phyloP scores from a whole-genome alignment of 2,888 invertebrate genomes.

The Scrobipalpa atriplicella region DNA sequence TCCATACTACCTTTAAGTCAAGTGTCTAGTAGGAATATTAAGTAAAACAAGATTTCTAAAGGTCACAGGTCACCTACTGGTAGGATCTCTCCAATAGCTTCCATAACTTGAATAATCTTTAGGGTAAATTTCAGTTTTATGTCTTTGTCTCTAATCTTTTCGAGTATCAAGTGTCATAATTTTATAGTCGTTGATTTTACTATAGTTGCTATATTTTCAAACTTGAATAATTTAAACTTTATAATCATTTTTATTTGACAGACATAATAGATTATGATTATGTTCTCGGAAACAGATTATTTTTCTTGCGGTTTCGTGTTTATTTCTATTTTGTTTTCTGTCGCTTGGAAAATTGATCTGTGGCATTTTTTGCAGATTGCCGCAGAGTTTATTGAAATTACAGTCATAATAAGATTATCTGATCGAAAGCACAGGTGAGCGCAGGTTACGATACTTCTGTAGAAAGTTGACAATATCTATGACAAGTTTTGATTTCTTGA shows the following conservation, averaged over 20 bases:
- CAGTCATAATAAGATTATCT: constrained; percentile 9
- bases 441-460: neutral
- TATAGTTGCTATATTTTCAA: no score
- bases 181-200: no score
- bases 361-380: constrained; percentile 8
- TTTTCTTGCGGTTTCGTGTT: neutral
- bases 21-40: neutral
- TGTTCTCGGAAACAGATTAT: no score
- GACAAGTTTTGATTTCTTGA: neutral
- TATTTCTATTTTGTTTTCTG: neutral
- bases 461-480: constrained; percentile 1
- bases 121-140: constrained; percentile 2
- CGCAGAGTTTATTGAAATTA: constrained; percentile 7
- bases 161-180: no score
- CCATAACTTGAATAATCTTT: constrained; percentile 1
- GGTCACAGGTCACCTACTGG: neutral
- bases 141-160: neutral
- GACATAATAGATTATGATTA: no score
- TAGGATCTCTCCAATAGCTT: constrained; percentile 6
- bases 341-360: constrained; percentile 2
- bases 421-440: constrained; percentile 3
- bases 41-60: constrained; percentile 8
- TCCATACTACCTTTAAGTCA: no score
- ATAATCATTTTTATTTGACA: no score
- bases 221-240: no score